Evolutionary conservation across 2,113 vertebrate genomes (phyloP), one percentile per base, ranked within the genome.

Genomic region (Platysteira castanea): DNA sequence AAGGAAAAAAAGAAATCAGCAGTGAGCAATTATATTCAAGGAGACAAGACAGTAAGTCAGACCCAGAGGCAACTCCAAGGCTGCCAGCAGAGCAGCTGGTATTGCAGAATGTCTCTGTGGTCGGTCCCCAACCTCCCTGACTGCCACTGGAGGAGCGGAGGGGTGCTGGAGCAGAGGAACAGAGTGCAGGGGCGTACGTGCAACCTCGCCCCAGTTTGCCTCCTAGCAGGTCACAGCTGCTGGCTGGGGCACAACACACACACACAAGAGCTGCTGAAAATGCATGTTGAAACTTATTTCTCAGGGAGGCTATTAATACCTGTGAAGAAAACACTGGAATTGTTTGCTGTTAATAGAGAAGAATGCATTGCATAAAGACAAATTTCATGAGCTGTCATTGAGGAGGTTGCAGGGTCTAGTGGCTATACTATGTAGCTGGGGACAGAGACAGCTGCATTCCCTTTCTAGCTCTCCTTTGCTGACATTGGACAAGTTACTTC

Each of bases 231-330:
- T 90, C 95, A 75, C 84, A 42, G 60, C 75, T 82, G 87, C 92
- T 87, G 50, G 89, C 91, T 95, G 90, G 81, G 84, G 86, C 90
- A 27, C 67, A 89, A 61, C 57, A 9, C 41, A 35, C 41, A 35
- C 5, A 50, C 81, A 79, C 79, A 67, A 42, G 49, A 14, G 17
- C 46, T 73, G 71, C 71, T 69, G 80, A 74, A 96, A 96, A 86
- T 74, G 89, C 95, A 33, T 35, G 94, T 95, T 81, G 94, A 67
- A 85, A 90, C 93, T 33, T 94, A 96, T 98, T 98, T 98, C 90
- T 95, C 83, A 21, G 80, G 82, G 64, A 92, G 63, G 92, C 74
- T 97, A 31, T 93, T 92, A 87, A 86, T 74, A 87, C 93, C 79
- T 83, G 92, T 30, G 90, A 97, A 96, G 95, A 95, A 97, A 96